Conservation (phyloP, 2,113 vertebrate genomes). For the Phylloscopus trochiloides region DNA sequence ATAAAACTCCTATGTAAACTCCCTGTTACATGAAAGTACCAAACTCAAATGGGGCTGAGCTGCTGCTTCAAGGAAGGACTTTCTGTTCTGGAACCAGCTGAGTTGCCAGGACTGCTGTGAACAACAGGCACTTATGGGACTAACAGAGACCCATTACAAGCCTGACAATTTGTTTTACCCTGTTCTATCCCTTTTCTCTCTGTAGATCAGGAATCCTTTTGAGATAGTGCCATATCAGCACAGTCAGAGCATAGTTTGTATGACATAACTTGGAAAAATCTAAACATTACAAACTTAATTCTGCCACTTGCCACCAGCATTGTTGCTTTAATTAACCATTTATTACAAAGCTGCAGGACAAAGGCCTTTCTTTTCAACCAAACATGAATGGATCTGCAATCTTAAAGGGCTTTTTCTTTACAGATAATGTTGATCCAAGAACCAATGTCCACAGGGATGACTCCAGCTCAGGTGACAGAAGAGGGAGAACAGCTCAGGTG, state of each 20-base stretch:
- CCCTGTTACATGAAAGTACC: neutral
- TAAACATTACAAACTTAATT: neutral
- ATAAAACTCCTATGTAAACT: neutral
- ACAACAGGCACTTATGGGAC: neutral
- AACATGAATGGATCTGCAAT: neutral
- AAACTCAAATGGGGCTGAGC: neutral
- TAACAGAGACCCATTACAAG: neutral
- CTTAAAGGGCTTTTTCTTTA: neutral
- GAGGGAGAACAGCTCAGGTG: neutral
- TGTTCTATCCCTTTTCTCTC: neutral
- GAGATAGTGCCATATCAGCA: neutral
- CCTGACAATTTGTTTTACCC: neutral
- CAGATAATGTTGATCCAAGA: neutral
- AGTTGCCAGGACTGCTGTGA: neutral
- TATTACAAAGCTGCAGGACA: neutral
- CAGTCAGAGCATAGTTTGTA: neutral
- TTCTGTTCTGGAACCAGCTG: neutral
- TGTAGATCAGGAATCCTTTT: neutral
- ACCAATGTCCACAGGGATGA: neutral
- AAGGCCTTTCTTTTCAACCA: neutral
- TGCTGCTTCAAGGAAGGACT: neutral
- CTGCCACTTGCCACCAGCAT: neutral
- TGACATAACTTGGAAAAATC: neutral
- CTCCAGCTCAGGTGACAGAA: neutral
- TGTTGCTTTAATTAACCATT: neutral